Percentiles rank a stretch among this genome's conserved stretches.
These are phyloP conservation scores for Plagodis dolabraria DNA, from an alignment of 2,888 invertebrate species.

Conservation along the genomic window DNA sequence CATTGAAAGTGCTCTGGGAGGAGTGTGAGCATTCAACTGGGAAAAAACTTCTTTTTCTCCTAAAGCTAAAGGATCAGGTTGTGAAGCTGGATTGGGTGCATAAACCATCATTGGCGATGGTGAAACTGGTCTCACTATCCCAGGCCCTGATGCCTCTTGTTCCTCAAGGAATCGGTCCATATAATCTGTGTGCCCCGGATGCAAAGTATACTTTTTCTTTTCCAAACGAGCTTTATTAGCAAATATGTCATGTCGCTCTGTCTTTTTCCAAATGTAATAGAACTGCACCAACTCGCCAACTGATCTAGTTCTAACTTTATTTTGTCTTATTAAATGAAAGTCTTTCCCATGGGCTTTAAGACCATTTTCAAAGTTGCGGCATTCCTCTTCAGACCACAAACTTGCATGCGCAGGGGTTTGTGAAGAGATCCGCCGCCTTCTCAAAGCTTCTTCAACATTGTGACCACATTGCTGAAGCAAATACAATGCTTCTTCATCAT, in stretches of 20 bases:
- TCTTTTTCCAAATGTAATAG: conserved; percentile 99
- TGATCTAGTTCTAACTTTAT: conserved; percentile 96
- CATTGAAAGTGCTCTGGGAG: conserved; percentile 68
- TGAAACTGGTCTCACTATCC: conserved; percentile 80
- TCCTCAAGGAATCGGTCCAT: conserved; percentile 97
- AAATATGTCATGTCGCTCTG: conserved; percentile 97
- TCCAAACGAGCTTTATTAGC: conserved; percentile 95
- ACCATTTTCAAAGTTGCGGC: conserved; percentile 98
- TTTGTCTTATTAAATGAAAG: conserved; percentile 96
- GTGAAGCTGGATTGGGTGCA: conserved; percentile 70
- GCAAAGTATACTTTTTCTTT: conserved; percentile 96
- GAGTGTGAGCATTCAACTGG: conserved; percentile 69
- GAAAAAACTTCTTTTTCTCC: conserved; percentile 82
- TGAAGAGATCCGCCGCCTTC: conserved; percentile 90
- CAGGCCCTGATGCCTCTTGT: conserved; percentile 90
- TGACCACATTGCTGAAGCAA: conserved; percentile 96
- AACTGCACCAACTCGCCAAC: conserved; percentile 99
- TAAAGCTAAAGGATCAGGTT: conserved; percentile 76
- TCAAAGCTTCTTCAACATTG: conserved; percentile 96
- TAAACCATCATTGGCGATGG: conserved; percentile 87
- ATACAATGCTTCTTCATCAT: conserved; percentile 95
- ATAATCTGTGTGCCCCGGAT: conserved; percentile 96
- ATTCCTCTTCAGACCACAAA: conserved; percentile 98
- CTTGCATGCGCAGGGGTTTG: conserved; percentile 90
- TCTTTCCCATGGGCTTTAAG: conserved; percentile 97